Base-by-base conservation (phyloP, 2,797 vertebrate species). In the Heterohyrax brucei region DNA sequence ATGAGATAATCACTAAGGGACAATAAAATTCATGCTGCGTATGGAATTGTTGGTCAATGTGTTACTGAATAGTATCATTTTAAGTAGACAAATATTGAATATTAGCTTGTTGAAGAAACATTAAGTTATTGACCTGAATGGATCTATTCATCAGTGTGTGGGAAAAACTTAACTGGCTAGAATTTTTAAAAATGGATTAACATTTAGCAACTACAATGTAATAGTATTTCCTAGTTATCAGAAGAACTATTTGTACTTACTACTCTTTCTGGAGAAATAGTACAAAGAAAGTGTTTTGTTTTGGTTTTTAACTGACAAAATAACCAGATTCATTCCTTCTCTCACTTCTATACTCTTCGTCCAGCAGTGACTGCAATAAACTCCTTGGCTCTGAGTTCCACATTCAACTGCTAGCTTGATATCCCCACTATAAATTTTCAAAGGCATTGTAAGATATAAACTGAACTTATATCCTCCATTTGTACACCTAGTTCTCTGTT, bases 1-100 rank as follows among this genome's bases (percentile, higher is more conserved):
- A 89, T 7, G 90, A 62, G 66, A 94, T n/a, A 94, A 8, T 30
- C 86, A 96, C 33, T 82, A 95, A 97, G 73, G 46, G 83, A 28
- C 68, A 94, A 95, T 0, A 70, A 70, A 61, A 44, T 88, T 46
- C 64, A 93, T 62, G 28, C n/a, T 92, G 73, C 10, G 88, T 78
- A 66, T 24, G 7, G 21, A 50, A 78, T 46, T 77, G 0, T 30
- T 80, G 50, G 48, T 56, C 61, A 91, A 39, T 46, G 10, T 3
- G 87, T 24, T 26, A 86, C 0, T 13, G 72, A 94, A 26, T 28
- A 78, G 62, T 84, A 14, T 95, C 79, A 77, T 85, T 73, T 33
- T 10, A 94, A 93, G 39, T 3, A 53, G 84, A 88, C 26, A 30
- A 72, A 88, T 0, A 0, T 0, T 33, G 62, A 92, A 19, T 14